Evolutionary conservation across 2,888 invertebrate genomes (phyloP).

Genomic region (Drosophila pegasa): DNA sequence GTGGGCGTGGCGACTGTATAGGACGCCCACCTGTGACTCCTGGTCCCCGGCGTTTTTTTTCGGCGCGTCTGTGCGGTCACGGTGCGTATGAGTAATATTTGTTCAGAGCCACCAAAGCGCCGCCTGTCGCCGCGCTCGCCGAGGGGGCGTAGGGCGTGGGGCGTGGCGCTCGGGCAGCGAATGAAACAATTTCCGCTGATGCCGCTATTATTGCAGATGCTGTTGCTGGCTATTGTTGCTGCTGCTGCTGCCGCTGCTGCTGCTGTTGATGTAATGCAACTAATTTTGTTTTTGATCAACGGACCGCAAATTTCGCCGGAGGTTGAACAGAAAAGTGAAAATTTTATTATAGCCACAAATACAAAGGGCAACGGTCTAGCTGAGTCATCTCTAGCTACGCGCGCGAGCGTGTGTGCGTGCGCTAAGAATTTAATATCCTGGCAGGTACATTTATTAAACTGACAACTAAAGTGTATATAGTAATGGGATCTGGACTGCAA

Average conservation of each 20-base stretch:
- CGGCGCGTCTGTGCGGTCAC: constrained; percentile 9
- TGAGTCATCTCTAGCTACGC: not conserved
- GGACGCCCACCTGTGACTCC: constrained; percentile 74
- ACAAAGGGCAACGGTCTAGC: not conserved
- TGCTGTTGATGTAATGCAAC: constrained; percentile 50
- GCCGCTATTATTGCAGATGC: constrained; percentile 36
- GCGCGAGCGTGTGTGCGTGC: not conserved
- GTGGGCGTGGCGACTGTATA: constrained; percentile 65
- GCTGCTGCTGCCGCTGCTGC: constrained; percentile 6
- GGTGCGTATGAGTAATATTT: constrained; percentile 63
- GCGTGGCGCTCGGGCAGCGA: not conserved
- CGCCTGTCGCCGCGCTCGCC: not conserved
- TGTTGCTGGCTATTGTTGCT: constrained; percentile 23
- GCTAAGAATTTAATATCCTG: constrained; percentile 12
- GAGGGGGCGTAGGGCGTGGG: not conserved
- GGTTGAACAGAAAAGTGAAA: constrained; percentile 21
- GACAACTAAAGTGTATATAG: not conserved
- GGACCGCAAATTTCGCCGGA: constrained; percentile 37
- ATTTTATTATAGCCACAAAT: constrained; percentile 21
- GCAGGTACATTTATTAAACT: constrained; percentile 12
- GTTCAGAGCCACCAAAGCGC: constrained; percentile 17
- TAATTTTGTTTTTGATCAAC: constrained; percentile 53
- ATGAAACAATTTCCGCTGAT: constrained; percentile 46
- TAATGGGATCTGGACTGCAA: not conserved
- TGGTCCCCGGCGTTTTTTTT: constrained; percentile 45